Percentiles rank a stretch among this genome's conserved stretches.
These are phyloP conservation scores for Rhynchomys soricoides DNA, from an alignment of 2,113 vertebrate genomes.

Conservation along the genomic window DNA sequence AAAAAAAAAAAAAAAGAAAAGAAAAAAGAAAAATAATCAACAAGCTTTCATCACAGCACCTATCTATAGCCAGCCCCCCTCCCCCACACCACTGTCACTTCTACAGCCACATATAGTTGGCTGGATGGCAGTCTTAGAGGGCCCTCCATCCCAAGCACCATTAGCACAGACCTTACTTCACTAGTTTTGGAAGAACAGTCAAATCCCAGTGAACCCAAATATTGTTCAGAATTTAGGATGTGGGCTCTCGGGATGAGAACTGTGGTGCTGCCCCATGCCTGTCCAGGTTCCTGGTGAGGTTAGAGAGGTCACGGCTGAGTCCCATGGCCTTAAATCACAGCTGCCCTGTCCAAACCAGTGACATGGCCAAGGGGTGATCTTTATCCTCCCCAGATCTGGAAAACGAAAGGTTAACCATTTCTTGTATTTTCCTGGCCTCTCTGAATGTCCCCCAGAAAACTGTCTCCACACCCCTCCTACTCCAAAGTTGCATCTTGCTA, in stretches of 20 bases:
- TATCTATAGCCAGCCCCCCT: too few relatives aligned
- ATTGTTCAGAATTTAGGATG: neutral
- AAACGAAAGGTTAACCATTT: neutral
- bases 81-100: neutral
- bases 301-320: neutral
- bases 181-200: neutral
- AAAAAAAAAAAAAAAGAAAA: too few relatives aligned
- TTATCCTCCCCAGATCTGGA: neutral
- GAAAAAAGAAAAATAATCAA: neutral
- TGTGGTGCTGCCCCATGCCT: neutral
- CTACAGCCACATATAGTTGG: neutral
- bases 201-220: neutral
- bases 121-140: neutral
- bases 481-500: neutral
- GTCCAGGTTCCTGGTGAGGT: neutral
- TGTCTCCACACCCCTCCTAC: neutral
- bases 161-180: neutral
- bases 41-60: neutral
- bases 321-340: neutral
- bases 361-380: fast-evolving
- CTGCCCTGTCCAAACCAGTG: neutral
- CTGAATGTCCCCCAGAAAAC: neutral
- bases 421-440: neutral
- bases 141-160: neutral
- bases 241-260: neutral